A percentile compares a stretch with the other conserved stretches of the same genome.
Evolutionary conservation across 2,797 vertebrate genomes (phyloP).

Genomic region (Balearica regulorum): DNA sequence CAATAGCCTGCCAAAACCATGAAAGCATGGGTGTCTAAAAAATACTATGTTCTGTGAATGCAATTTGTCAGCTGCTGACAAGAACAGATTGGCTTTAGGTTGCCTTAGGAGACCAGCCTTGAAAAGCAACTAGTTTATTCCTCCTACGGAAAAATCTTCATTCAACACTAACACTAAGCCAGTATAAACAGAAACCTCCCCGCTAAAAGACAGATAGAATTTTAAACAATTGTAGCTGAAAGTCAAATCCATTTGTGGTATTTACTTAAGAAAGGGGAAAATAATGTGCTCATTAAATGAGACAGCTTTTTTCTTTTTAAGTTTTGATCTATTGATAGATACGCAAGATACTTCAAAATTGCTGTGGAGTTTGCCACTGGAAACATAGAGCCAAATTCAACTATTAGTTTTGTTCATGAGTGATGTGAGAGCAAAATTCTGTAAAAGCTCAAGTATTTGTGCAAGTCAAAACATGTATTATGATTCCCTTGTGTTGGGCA

Average conservation of each 20-base stretch:
- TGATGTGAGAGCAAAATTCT: background rate
- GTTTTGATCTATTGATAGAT: background rate
- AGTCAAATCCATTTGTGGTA: slow-evolving; percentile 6
- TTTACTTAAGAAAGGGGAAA: slow-evolving; percentile 30
- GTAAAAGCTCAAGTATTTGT: background rate
- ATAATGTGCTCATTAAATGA: background rate
- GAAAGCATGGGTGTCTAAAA: slow-evolving; percentile 27
- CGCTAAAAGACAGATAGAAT: background rate
- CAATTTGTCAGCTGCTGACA: slow-evolving; percentile 39
- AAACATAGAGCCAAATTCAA: background rate
- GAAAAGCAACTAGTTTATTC: slow-evolving; percentile 30
- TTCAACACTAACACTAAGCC: background rate
- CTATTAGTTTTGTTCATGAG: background rate
- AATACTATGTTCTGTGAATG: background rate
- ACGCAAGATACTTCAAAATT: background rate
- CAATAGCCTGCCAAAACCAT: background rate
- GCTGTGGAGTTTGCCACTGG: background rate
- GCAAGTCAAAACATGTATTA: background rate
- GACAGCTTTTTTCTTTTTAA: background rate
- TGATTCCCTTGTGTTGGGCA: background rate
- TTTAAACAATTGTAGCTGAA: slow-evolving; percentile 29
- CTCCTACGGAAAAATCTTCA: slow-evolving; percentile 23
- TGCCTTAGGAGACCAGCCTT: slow-evolving; percentile 16
- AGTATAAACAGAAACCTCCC: slow-evolving; percentile 28
- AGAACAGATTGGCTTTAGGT: slow-evolving; percentile 14